phyloP scores from a whole-genome alignment of 53 echinoderm and acorn worm genomes.

The Luidia sarsii region DNA sequence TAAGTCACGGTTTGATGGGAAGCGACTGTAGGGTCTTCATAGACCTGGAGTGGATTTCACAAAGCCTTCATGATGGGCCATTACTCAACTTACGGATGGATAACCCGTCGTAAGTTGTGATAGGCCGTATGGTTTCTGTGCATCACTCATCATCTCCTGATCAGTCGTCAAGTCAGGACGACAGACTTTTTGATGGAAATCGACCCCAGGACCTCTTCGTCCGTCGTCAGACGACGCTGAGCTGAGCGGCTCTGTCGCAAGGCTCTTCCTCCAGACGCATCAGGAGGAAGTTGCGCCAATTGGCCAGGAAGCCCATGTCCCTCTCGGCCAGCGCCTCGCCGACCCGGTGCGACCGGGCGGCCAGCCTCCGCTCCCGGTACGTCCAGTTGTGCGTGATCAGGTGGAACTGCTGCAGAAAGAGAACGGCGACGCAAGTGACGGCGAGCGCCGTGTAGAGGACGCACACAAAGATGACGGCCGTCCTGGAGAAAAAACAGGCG shows the following conservation, averaged over 20 bases:
- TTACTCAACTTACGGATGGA: too few relatives aligned
- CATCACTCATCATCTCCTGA: too few relatives aligned
- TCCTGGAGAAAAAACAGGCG: conserved; percentile 47
- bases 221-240: conserved; percentile 33
- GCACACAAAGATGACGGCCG: conserved; percentile 74
- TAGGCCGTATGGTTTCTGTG: too few relatives aligned
- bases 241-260: not conserved
- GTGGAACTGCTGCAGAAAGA: conserved; percentile 76
- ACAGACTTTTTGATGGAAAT: too few relatives aligned
- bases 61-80: too few relatives aligned
- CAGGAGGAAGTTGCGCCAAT: conserved; percentile 74
- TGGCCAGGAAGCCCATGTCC: conserved; percentile 65
- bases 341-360: conserved; percentile 16
- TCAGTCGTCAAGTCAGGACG: too few relatives aligned
- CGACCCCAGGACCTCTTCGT: too few relatives aligned
- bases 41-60: too few relatives aligned
- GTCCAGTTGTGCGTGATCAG: conserved; percentile 93
- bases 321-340: conserved; percentile 36
- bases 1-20: too few relatives aligned
- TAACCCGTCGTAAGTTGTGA: too few relatives aligned
- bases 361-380: conserved; percentile 70
- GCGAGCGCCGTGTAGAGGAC: conserved; percentile 65
- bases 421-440: conserved; percentile 35
- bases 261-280: conserved; percentile 8
- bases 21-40: too few relatives aligned